These are phyloP conservation scores for Trichosurus vulpecula DNA, from an alignment of 2,797 vertebrate genomes.

Conservation along the genomic window DNA sequence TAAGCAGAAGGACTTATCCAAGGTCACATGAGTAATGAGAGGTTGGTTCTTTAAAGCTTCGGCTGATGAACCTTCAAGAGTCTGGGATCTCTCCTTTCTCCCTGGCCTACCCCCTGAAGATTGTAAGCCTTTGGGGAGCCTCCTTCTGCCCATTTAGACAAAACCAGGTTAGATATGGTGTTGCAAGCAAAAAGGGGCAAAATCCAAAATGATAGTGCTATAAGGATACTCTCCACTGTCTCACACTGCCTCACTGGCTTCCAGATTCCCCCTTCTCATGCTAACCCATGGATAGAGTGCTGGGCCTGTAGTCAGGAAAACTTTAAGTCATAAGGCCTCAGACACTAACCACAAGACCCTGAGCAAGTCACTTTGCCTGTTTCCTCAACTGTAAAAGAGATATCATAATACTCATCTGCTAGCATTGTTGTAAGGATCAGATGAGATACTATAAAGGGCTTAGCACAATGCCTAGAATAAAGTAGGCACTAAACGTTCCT, in stretches of 20 bases:
- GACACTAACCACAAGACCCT: background rate
- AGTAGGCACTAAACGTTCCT: background rate
- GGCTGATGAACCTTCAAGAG: background rate
- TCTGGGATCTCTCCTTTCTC: background rate
- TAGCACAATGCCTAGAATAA: background rate
- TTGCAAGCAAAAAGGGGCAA: background rate
- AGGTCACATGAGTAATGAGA: background rate
- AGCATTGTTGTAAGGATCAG: background rate
- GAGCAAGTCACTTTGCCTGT: background rate
- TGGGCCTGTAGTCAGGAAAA: background rate
- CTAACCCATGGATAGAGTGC: background rate
- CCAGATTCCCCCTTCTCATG: background rate
- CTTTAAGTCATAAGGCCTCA: background rate
- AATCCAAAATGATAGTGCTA: background rate
- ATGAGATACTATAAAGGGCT: background rate
- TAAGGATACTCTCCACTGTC: background rate
- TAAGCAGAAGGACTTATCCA: background rate
- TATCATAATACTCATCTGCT: background rate
- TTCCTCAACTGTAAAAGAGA: background rate
- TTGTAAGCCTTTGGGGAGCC: background rate
- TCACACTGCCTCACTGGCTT: background rate
- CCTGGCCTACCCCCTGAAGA: background rate
- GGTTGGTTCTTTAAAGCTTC: background rate
- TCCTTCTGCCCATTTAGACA: background rate
- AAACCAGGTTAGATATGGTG: background rate